Evolutionary conservation across 2,888 invertebrate species (phyloP), one percentile per base, ranked within the genome.

Genomic region (Bugulina stolonifera): DNA sequence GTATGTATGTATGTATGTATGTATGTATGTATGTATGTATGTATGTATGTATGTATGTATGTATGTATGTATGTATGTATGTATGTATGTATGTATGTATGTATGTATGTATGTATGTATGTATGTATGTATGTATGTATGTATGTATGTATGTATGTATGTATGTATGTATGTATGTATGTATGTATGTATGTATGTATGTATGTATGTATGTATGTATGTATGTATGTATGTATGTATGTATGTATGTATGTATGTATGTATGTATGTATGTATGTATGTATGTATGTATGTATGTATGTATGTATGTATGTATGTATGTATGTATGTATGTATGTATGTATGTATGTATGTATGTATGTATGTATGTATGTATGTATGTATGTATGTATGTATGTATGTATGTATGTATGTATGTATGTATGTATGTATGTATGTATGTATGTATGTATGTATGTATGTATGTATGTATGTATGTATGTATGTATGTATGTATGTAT

Each of bases 221-320:
- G 52, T 22, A 52, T 52, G 52, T 52, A 52, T 52, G 52, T 52
- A 52, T 52, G 52, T 22, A 52, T 52, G 52, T 22, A 52, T 52
- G 52, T 52, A 52, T 52, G 52, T 22, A 52, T 52, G 52, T 22
- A 52, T 52, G 52, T 52, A 52, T 52, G 52, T 52, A 52, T 52
- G 52, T 52, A 52, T 52, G 52, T 52, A 52, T 52, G 52, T 52
- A 52, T 52, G 52, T 52, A 52, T 52, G 52, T 52, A 52, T 52
- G 52, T 52, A 52, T 52, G 52, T 52, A 52, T 52, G 52, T 52
- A 52, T 52, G 52, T 52, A 52, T 52, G 52, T 52, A 52, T 52
- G 52, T 52, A 52, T 52, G 52, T 22, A 52, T 52, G 52, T 52
- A 22, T 52, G 52, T 52, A 52, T 52, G 52, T 52, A 52, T 52